Percentiles rank a stretch among this genome's conserved stretches.
Conservation (phyloP, 2,797 vertebrate genomes). For the Phyllotis vaccarum region DNA sequence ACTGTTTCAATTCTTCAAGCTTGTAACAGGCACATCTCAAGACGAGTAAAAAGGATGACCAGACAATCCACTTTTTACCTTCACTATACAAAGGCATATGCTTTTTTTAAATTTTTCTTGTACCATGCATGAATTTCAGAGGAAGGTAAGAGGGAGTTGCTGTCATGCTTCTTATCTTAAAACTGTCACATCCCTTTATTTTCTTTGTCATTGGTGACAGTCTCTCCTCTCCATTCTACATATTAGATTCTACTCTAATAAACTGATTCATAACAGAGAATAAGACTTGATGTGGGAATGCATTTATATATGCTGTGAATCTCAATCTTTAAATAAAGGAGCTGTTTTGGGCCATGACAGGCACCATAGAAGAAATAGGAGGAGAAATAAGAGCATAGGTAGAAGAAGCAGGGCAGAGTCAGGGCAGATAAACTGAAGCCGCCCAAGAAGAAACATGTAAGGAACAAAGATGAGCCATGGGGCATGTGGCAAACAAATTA, state of each 20-base stretch:
- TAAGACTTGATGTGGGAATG: too few relatives aligned
- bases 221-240: background rate
- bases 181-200: background rate
- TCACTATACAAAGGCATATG: background rate
- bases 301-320: too few relatives aligned
- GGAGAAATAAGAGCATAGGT: too few relatives aligned
- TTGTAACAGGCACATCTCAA: background rate
- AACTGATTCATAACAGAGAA: background rate
- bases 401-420: too few relatives aligned
- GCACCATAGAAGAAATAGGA: too few relatives aligned
- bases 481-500: too few relatives aligned
- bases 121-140: background rate
- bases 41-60: background rate
- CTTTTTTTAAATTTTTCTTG: background rate
- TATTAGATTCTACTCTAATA: background rate
- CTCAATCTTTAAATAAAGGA: too few relatives aligned
- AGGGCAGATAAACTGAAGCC: too few relatives aligned
- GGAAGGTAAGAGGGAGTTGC: background rate
- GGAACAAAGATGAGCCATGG: too few relatives aligned
- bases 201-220: background rate
- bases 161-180: background rate
- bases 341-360: too few relatives aligned
- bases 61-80: background rate
- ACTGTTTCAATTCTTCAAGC: too few relatives aligned
- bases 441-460: too few relatives aligned